Conservation (phyloP, 1,140 invertebrate species). For the Laupala kohalensis region DNA sequence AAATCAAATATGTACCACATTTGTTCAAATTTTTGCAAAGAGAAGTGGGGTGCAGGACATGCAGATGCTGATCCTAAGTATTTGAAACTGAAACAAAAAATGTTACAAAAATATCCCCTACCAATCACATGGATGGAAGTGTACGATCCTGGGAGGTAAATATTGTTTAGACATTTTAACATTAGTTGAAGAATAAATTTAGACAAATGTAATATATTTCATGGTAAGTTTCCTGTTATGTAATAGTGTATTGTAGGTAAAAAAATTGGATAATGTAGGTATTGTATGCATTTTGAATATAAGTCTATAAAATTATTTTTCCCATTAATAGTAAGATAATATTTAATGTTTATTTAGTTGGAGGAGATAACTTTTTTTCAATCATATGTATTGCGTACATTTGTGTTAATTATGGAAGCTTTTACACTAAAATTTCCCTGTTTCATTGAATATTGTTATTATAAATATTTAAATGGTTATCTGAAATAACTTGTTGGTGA, state of each 20-base stretch:
- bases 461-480: too few relatives aligned
- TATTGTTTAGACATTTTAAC: conserved; percentile 14
- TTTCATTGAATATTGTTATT: too few relatives aligned
- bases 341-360: too few relatives aligned
- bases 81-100: conserved; percentile 53
- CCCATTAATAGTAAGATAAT: too few relatives aligned
- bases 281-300: too few relatives aligned
- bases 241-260: not conserved
- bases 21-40: conserved; percentile 78
- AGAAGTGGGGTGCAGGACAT: conserved; percentile 71
- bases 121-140: conserved; percentile 87
- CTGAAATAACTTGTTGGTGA: too few relatives aligned
- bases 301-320: too few relatives aligned
- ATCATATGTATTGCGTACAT: too few relatives aligned
- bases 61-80: conserved; percentile 58
- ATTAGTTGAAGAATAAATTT: not conserved
- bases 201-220: too few relatives aligned
- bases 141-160: conserved; percentile 75
- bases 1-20: conserved; percentile 92
- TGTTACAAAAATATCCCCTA: conserved; percentile 81
- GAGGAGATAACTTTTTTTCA: too few relatives aligned
- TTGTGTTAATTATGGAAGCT: too few relatives aligned
- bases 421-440: too few relatives aligned
- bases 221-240: not conserved
- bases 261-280: conserved; percentile 1